These are phyloP conservation scores for Lichenostomus cassidix DNA, from an alignment of 2,113 vertebrate species.

Conservation along the genomic window DNA sequence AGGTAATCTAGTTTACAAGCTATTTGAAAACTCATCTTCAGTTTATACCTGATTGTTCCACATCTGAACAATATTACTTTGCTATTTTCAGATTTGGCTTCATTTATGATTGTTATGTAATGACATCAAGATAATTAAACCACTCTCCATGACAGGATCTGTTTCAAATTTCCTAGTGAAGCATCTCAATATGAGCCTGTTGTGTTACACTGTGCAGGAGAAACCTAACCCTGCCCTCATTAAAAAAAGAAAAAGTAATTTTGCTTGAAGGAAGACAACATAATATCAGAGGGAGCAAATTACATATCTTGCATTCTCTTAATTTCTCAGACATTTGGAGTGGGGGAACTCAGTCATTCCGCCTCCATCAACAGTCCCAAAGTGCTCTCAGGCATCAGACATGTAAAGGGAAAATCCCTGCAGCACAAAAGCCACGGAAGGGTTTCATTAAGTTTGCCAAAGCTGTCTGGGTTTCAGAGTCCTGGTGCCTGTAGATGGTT, in stretches of 20 bases:
- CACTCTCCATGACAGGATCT: not conserved
- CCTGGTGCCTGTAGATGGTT: not conserved
- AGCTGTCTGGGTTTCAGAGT: not conserved
- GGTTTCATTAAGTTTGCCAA: not conserved
- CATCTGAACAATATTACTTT: not conserved
- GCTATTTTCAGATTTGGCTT: not conserved
- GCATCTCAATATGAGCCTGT: not conserved
- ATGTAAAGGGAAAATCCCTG: not conserved
- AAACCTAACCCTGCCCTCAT: not conserved
- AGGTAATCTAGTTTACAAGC: not conserved
- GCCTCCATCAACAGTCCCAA: not conserved
- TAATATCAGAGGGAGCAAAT: not conserved
- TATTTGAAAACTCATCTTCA: not conserved
- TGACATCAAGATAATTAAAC: not conserved
- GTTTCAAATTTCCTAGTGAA: not conserved
- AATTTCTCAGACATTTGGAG: not conserved
- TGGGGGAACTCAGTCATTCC: not conserved
- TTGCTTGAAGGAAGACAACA: not conserved
- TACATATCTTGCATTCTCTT: not conserved
- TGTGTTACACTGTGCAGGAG: not conserved
- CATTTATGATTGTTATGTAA: not conserved
- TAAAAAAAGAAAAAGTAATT: not conserved
- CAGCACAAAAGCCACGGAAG: not conserved
- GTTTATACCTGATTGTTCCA: not conserved
- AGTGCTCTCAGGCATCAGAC: not conserved